Conservation (phyloP, 2,797 vertebrate species). For the Eutrigla gurnardus region DNA sequence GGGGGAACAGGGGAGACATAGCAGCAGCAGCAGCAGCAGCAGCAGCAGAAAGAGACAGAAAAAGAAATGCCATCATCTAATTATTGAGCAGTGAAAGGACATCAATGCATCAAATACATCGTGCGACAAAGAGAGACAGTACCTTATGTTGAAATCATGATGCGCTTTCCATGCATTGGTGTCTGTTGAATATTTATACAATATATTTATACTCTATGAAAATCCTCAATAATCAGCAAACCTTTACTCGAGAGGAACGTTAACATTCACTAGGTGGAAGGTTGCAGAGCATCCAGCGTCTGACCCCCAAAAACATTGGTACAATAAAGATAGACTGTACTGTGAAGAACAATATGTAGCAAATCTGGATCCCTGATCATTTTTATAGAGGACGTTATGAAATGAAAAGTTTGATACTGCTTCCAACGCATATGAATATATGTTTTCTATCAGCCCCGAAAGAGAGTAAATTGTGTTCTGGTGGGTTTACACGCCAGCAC, state of each 20-base stretch:
- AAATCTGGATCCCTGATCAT: not conserved
- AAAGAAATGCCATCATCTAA: conserved; percentile 29
- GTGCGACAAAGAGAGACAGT: conserved; percentile 12
- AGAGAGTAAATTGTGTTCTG: not conserved
- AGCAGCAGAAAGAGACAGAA: not conserved
- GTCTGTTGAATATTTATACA: conserved; percentile 55
- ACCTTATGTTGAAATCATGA: conserved; percentile 5
- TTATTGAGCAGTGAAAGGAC: conserved; percentile 47
- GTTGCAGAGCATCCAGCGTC: not conserved
- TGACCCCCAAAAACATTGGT: conserved; percentile 1
- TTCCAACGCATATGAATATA: not conserved
- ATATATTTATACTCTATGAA: conserved; percentile 5
- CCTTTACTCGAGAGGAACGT: conserved; percentile 15
- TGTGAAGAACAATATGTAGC: not conserved
- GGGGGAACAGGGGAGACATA: conserved; percentile 24
- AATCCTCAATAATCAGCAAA: conserved; percentile 57
- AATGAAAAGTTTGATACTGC: not conserved
- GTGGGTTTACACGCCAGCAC: too few relatives aligned
- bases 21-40: conserved; percentile 24
- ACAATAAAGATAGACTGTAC: not conserved
- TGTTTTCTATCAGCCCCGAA: not conserved
- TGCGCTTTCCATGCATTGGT: conserved; percentile 30
- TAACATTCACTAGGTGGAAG: conserved; percentile 25
- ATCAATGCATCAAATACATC: conserved; percentile 32
- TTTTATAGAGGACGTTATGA: not conserved